These are phyloP conservation scores for Poecilia gillii DNA, from an alignment of 2,797 vertebrate species.

Conservation along the genomic window DNA sequence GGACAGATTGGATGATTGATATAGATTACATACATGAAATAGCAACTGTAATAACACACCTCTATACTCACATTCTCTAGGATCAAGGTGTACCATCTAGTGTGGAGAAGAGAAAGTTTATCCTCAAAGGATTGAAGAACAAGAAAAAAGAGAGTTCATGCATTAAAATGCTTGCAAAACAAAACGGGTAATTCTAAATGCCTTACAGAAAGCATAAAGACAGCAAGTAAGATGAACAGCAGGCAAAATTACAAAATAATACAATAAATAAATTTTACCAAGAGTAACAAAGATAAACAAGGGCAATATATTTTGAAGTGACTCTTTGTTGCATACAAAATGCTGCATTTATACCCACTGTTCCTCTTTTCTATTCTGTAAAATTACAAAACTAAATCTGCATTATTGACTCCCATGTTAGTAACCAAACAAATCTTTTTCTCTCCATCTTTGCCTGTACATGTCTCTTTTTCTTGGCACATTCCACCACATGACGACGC, in stretches of 20 bases:
- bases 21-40: constrained; percentile 27
- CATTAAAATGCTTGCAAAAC: background rate
- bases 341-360: background rate
- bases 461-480: background rate
- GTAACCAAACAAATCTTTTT: background rate
- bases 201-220: background rate
- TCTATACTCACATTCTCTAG: background rate
- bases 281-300: background rate
- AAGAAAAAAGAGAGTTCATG: constrained; percentile 8
- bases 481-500: constrained; percentile 12
- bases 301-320: background rate
- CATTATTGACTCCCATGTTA: background rate
- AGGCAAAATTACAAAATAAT: background rate
- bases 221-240: background rate
- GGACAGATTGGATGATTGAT: constrained; percentile 30
- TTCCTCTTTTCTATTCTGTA: background rate
- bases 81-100: constrained; percentile 13
- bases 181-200: background rate
- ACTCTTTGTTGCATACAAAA: background rate
- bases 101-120: constrained; percentile 18
- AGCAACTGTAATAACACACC: constrained; percentile 7
- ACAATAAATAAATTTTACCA: background rate
- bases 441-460: background rate
- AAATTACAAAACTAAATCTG: background rate
- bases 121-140: constrained; percentile 5